phyloP scores from a whole-genome alignment of 2,797 vertebrate genomes.

The Helicolenus hilgendorfi region DNA sequence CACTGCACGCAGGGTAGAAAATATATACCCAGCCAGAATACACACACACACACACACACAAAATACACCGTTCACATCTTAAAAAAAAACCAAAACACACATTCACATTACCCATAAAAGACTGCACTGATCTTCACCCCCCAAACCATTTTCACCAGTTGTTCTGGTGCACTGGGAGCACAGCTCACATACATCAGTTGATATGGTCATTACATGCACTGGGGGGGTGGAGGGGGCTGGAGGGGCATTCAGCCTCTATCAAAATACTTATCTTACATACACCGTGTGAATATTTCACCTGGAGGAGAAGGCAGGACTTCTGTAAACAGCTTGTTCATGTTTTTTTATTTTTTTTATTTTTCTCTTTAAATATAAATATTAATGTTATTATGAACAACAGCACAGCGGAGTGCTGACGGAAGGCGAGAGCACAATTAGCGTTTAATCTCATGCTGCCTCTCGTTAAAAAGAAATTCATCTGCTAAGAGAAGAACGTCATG shows the following conservation, averaged over 20 bases:
- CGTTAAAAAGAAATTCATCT: slow-evolving; percentile 13
- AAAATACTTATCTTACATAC: slow-evolving; percentile 70
- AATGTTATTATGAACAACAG: slow-evolving; percentile 38
- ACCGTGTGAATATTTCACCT: slow-evolving; percentile 71
- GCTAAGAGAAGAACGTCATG: slow-evolving; percentile 15
- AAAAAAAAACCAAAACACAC: slow-evolving; percentile 31
- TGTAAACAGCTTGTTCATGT: slow-evolving; percentile 81
- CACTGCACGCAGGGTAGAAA: slow-evolving; percentile 74
- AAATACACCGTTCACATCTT: slow-evolving; percentile 50
- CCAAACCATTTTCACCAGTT: slow-evolving; percentile 38
- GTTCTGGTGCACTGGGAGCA: slow-evolving; percentile 44
- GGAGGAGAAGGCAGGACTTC: slow-evolving; percentile 81
- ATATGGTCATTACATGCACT: slow-evolving; percentile 63
- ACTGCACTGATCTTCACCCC: slow-evolving; percentile 14
- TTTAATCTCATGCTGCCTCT: slow-evolving; percentile 38
- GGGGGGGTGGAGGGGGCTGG: background rate
- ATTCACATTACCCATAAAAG: slow-evolving; percentile 69
- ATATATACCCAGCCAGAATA: slow-evolving; percentile 51
- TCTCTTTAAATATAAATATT: slow-evolving; percentile 74
- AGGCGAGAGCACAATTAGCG: slow-evolving; percentile 39
- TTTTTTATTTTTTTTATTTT: slow-evolving; percentile 20
- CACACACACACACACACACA: background rate
- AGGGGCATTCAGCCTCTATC: slow-evolving; percentile 29
- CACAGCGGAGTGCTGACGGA: slow-evolving; percentile 57
- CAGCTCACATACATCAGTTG: slow-evolving; percentile 71